Conservation (phyloP, 2,113 vertebrate genomes). For the Colaptes auratus region DNA sequence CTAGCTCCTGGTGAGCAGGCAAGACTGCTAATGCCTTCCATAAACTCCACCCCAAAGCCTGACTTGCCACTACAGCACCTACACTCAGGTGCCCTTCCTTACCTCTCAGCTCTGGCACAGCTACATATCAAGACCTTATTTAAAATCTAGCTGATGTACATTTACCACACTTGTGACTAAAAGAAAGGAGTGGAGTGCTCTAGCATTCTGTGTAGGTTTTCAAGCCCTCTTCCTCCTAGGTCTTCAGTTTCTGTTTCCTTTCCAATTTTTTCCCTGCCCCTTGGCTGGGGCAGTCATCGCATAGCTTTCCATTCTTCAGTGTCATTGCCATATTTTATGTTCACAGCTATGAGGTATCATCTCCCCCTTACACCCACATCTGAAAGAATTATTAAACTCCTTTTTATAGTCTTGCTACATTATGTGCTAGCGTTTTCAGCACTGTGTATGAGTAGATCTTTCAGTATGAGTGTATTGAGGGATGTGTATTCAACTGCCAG, state of each 20-base stretch:
- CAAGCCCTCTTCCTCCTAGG: not conserved
- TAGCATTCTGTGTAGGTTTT: not conserved
- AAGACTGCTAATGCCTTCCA: not conserved
- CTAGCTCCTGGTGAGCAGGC: too few relatives aligned
- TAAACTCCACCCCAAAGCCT: too few relatives aligned
- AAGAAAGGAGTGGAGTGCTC: not conserved
- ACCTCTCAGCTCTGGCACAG: not conserved
- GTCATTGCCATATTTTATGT: not conserved
- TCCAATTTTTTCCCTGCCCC: not conserved
- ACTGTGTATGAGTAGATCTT: not conserved
- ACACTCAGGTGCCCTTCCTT: not conserved
- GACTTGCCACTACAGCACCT: fast-evolving
- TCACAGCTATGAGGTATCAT: not conserved
- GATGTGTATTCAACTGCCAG: not conserved
- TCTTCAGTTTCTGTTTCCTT: not conserved
- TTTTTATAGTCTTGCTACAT: not conserved
- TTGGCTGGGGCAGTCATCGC: too few relatives aligned
- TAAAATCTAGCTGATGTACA: not conserved
- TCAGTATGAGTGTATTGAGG: not conserved
- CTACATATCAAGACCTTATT: not conserved
- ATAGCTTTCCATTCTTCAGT: not conserved
- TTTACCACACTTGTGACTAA: fast-evolving
- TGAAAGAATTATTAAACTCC: not conserved
- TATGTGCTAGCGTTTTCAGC: not conserved
- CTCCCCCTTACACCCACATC: not conserved